Evolutionary conservation across 2,797 vertebrate species (phyloP), one percentile per base, ranked within the genome.

Genomic region (Lagodon rhomboides): DNA sequence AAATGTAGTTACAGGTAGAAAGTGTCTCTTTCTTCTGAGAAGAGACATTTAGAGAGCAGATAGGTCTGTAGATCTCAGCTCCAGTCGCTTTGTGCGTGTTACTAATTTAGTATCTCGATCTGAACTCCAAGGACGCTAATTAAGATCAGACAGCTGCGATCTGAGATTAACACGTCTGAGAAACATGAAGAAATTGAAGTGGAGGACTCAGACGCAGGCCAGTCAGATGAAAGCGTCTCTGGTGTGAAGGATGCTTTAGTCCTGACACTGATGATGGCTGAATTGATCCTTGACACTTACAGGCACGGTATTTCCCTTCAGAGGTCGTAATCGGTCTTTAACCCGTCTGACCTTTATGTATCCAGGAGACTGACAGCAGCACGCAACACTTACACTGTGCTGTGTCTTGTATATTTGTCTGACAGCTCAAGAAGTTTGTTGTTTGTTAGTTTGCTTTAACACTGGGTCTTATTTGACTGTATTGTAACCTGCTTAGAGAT

Each of bases 161-260:
- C 49, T 55, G 46, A 66, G 66, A 71, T 74, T 34, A 75, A 49
- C 41, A 41, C 41, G 8, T 22, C 66, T 18, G 56, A 77, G 56
- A n/a, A 15, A 53, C 65, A 12, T 25, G 22, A 20, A 54, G 59
- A 34, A 15, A 54, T 1, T 3, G 11, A 54, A 4, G 65, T 2
- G 4, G 25, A 50, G 10, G 18, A 56, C 51, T 27, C 20, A 3
- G 55, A 61, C 27, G 1, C 46, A 34, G 51, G 54, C 4, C 15
- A 17, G 72, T 8, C 1, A 18, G 61, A 60, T 59, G 16, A 34
- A 43, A 8, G 41, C 38, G 44, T 56, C 63, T 46, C 30, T 55
- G 60, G 53, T 44, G 56, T 23, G 46, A 30, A 1, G 22, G 47
- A 49, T 12, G 43, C 6, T 54, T 59, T 46, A 66, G 79, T 70